A percentile compares a stretch with the other conserved stretches of the same genome.
Conservation (phyloP, 2,113 vertebrate genomes). For the Phycodurus eques region DNA sequence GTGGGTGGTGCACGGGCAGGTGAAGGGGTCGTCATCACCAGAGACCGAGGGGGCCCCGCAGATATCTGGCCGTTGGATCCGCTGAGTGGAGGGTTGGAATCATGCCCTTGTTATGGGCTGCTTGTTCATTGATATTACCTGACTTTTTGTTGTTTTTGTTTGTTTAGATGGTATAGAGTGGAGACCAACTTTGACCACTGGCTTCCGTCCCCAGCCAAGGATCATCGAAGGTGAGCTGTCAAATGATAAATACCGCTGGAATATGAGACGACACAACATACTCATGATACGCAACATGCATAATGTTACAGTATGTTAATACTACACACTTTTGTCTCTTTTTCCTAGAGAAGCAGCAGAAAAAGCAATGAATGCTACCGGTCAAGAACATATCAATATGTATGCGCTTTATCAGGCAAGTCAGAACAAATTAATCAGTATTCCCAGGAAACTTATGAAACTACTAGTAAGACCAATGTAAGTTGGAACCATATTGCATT, state of each 20-base stretch:
- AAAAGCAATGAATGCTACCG: constrained; percentile 83
- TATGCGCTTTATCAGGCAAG: constrained; percentile 82
- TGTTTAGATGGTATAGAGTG: constrained; percentile 86
- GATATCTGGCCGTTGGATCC: constrained; percentile 91
- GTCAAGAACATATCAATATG: constrained; percentile 79
- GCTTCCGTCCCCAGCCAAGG: constrained; percentile 75
- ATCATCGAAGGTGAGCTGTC: constrained; percentile 79
- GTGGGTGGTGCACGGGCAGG: constrained; percentile 75
- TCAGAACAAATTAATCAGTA: neutral
- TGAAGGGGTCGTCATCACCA: constrained; percentile 89
- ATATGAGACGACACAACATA: neutral
- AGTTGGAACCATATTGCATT: neutral
- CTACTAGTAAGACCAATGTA: rapidly evolving
- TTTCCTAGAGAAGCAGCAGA: constrained; percentile 79
- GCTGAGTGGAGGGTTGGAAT: constrained; percentile 77
- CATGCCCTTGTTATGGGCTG: neutral
- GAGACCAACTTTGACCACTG: constrained; percentile 97
- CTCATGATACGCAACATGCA: neutral
- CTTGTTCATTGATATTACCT: neutral
- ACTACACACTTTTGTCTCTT: constrained; percentile 9
- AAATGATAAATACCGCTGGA: neutral
- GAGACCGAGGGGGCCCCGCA: constrained; percentile 77
- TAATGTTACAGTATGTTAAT: neutral
- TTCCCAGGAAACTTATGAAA: neutral
- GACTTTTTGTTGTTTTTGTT: neutral